A percentile compares a stretch with the other conserved stretches of the same genome.
Evolutionary conservation across 2,797 vertebrate genomes (phyloP).

Genomic region (Morelia viridis): DNA sequence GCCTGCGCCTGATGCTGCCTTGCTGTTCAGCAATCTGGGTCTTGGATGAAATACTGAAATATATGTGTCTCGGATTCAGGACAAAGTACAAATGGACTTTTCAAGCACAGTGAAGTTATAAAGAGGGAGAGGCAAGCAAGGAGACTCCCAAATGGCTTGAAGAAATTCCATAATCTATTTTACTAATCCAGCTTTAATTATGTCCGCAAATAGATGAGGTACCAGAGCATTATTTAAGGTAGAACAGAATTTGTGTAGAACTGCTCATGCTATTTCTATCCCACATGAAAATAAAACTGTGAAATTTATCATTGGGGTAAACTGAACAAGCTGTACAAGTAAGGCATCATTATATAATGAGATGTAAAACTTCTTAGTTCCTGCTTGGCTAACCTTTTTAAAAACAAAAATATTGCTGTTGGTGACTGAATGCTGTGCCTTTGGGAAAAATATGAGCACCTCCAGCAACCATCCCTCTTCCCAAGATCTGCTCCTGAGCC

Average conservation of each 20-base stretch:
- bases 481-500: too few relatives aligned
- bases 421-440: neutral
- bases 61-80: too few relatives aligned
- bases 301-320: constrained; percentile 59
- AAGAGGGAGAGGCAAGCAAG: constrained; percentile 12
- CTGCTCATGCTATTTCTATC: constrained; percentile 51
- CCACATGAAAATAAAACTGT: constrained; percentile 53
- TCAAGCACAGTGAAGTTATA: accelerated
- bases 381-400: neutral
- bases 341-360: constrained; percentile 38
- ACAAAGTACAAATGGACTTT: accelerated
- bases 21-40: too few relatives aligned
- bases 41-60: too few relatives aligned
- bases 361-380: constrained; percentile 7
- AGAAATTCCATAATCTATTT: constrained; percentile 52
- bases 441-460: neutral
- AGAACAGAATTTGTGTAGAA: constrained; percentile 39
- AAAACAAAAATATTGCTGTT: neutral
- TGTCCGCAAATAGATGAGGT: constrained; percentile 50
- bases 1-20: too few relatives aligned
- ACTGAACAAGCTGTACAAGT: constrained; percentile 47
- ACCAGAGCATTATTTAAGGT: constrained; percentile 52
- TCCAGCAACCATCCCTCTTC: too few relatives aligned
- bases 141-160: constrained; percentile 45
- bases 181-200: constrained; percentile 63